Conservation (phyloP, 2,888 invertebrate species). For the Drosophila heteroneura region DNA sequence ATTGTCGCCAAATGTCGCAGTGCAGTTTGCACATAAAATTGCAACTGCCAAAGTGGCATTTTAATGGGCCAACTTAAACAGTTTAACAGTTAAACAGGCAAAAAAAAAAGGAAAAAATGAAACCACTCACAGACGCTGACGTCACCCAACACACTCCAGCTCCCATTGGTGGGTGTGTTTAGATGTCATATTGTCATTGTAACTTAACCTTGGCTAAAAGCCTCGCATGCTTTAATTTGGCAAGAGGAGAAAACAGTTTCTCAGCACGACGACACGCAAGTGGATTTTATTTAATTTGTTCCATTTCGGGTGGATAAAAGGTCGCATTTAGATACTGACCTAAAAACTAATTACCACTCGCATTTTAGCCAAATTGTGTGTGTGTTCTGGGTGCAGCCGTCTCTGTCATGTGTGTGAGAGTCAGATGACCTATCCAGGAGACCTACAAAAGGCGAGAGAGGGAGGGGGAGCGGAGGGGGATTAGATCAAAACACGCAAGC, state of each 20-base stretch:
- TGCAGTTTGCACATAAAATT: slow-evolving; percentile 27
- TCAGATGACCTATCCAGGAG: slow-evolving; percentile 50
- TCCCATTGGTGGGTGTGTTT: slow-evolving; percentile 38
- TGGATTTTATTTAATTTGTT: slow-evolving; percentile 45
- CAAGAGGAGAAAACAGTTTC: slow-evolving; percentile 23
- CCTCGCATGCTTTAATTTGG: slow-evolving; percentile 40
- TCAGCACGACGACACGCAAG: slow-evolving; percentile 59
- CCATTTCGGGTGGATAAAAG: slow-evolving; percentile 41
- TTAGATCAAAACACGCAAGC: slow-evolving; percentile 2
- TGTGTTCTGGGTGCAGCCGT: slow-evolving; percentile 42
- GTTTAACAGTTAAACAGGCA: background rate
- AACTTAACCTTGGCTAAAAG: slow-evolving; percentile 53
- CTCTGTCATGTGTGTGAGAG: slow-evolving; percentile 11
- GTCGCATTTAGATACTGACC: slow-evolving; percentile 55
- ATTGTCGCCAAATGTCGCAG: slow-evolving; percentile 45
- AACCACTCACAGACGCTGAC: slow-evolving; percentile 29
- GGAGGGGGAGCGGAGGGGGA: slow-evolving; percentile 14
- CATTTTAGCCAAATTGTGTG: slow-evolving; percentile 34
- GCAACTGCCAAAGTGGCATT: slow-evolving; percentile 31
- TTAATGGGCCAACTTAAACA: slow-evolving; percentile 14
- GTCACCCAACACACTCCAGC: slow-evolving; percentile 41
- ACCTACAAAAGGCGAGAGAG: slow-evolving; percentile 40
- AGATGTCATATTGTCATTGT: slow-evolving; percentile 47
- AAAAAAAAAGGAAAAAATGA: background rate
- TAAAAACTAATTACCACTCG: slow-evolving; percentile 53